A percentile compares a stretch with the other conserved stretches of the same genome.
These are phyloP conservation scores for Speoplatyrhinus poulsoni DNA, from an alignment of 2,113 vertebrate species.

Conservation along the genomic window DNA sequence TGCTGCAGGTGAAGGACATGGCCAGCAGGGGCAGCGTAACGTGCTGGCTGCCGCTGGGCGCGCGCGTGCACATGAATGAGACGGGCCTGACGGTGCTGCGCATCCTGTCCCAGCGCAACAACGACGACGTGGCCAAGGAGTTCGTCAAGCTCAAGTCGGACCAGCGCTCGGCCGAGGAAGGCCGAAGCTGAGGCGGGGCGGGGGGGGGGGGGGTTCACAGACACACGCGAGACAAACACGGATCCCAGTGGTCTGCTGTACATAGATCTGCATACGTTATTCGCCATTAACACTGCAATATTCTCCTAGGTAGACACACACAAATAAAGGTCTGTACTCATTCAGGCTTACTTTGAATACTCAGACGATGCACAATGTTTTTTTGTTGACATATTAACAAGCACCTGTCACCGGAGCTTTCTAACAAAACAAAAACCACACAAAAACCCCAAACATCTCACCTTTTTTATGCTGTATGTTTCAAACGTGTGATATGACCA, in stretches of 20 bases:
- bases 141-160: constrained; percentile 98
- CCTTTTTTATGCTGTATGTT: constrained; percentile 52
- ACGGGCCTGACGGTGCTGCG: constrained; percentile 94
- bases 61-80: constrained; percentile 96
- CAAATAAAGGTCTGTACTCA: constrained; percentile 10
- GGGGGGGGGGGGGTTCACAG: constrained; percentile 18
- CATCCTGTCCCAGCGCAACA: constrained; percentile 97
- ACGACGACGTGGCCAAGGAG: constrained; percentile 96
- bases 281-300: constrained; percentile 60
- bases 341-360: constrained; percentile 26
- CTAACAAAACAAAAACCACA: constrained; percentile 1
- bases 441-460: constrained; percentile 4
- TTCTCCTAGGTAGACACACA: constrained; percentile 58
- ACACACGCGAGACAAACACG: constrained; percentile 25
- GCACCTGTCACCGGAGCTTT: constrained; percentile 23
- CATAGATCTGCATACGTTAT: constrained; percentile 64
- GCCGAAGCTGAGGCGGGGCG: constrained; percentile 69
- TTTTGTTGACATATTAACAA: constrained; percentile 12
- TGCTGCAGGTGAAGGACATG: constrained; percentile 92
- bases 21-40: constrained; percentile 82
- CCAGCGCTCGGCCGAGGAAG: constrained; percentile 92
- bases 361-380: constrained; percentile 2
- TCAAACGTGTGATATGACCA: constrained; percentile 27
- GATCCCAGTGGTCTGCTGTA: constrained; percentile 51
- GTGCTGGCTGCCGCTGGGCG: constrained; percentile 91